Conservation (phyloP, 2,113 vertebrate genomes). For the Neodon shergylaensis region DNA sequence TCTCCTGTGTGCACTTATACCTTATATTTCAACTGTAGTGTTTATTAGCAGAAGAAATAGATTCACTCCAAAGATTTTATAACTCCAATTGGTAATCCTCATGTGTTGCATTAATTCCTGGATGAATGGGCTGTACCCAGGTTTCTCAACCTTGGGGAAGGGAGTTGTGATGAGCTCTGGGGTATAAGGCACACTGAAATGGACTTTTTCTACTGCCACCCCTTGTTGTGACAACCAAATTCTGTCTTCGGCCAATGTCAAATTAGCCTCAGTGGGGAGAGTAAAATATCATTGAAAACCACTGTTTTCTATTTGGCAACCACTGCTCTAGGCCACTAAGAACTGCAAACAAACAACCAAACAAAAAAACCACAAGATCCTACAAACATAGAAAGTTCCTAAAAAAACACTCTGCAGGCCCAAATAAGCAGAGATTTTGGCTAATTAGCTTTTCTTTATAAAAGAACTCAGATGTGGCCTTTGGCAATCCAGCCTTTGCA, state of each 20-base stretch:
- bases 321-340: background rate
- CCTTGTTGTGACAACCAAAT: background rate
- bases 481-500: constrained; percentile 22
- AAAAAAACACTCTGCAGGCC: background rate
- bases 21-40: background rate
- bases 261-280: background rate
- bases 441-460: background rate
- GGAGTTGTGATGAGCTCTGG: background rate
- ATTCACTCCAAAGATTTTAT: background rate
- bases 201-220: background rate
- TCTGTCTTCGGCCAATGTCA: background rate
- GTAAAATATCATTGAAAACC: background rate
- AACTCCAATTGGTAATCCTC: background rate
- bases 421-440: background rate
- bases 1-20: background rate
- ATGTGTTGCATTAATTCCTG: background rate
- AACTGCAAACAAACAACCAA: background rate
- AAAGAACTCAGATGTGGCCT: background rate
- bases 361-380: background rate
- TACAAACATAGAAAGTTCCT: background rate
- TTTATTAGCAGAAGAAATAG: background rate
- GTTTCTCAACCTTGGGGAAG: background rate
- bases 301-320: background rate
- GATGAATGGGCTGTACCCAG: background rate
- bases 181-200: background rate